Conservation (phyloP, 2,888 invertebrate species). For the Pristionchus maxplancki region DNA sequence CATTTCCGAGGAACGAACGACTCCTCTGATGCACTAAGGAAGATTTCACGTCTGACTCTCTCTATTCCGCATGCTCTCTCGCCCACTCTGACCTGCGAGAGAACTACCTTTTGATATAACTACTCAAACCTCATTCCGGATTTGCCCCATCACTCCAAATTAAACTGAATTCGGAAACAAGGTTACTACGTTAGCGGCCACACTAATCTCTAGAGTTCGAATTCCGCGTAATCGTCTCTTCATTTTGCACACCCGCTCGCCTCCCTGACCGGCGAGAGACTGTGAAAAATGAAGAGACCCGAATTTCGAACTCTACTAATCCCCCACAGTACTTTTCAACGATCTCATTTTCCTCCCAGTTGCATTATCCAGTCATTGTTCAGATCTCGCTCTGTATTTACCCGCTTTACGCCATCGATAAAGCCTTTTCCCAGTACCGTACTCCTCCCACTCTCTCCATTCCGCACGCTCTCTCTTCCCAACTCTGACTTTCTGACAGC, state of each 20-base stretch:
- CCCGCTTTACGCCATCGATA: too few species aligned
- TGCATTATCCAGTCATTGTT: neutral
- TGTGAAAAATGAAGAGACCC: too few species aligned
- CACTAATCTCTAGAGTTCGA: neutral
- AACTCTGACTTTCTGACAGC: neutral
- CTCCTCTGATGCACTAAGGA: slow-evolving; percentile 7
- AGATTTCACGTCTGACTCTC: neutral
- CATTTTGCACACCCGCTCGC: too few species aligned
- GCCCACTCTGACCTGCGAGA: too few species aligned
- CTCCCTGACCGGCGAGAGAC: too few species aligned
- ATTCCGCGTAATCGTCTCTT: too few species aligned
- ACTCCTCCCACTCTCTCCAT: too few species aligned
- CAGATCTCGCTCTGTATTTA: neutral
- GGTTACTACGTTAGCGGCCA: neutral
- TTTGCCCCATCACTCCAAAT: neutral
- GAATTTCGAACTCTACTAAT: neutral
- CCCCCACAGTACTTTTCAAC: neutral
- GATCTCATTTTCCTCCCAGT: too few species aligned
- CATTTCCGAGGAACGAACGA: slow-evolving; percentile 33
- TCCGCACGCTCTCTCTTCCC: neutral
- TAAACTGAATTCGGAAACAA: neutral
- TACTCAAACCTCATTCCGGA: neutral
- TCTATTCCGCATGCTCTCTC: neutral
- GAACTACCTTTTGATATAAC: neutral
- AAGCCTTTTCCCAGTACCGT: too few species aligned